These are phyloP conservation scores for Melinopterus prodromus DNA, from an alignment of 2,888 invertebrate species.

Conservation along the genomic window DNA sequence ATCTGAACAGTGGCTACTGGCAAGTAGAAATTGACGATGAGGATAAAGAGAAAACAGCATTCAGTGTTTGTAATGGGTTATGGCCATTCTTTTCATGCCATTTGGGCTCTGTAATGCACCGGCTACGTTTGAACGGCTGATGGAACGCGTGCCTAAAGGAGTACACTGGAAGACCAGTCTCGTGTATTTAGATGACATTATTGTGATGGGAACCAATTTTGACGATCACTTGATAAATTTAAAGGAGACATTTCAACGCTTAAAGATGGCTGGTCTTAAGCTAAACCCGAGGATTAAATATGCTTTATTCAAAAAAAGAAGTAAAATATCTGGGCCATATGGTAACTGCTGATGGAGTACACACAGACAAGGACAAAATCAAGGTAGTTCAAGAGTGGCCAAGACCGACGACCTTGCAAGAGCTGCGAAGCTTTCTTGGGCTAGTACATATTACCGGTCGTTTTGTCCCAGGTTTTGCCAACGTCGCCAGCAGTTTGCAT, in stretches of 20 bases:
- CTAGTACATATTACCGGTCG: background rate
- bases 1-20: too few relatives aligned
- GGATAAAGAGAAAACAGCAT: background rate
- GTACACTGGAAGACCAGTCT: conserved; percentile 41
- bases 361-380: background rate
- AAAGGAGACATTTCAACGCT: too few relatives aligned
- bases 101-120: conserved; percentile 37
- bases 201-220: too few relatives aligned
- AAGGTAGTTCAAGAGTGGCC: background rate
- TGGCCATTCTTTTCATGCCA: conserved; percentile 21
- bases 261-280: too few relatives aligned
- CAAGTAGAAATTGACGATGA: background rate
- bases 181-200: conserved; percentile 46
- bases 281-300: too few relatives aligned
- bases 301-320: conserved; percentile 38
- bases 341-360: conserved; percentile 25
- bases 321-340: conserved; percentile 40
- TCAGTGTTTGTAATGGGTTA: background rate
- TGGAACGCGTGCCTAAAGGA: conserved; percentile 43
- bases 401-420: background rate
- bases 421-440: background rate
- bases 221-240: too few relatives aligned
- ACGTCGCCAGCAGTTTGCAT: too few relatives aligned
- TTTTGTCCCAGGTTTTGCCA: too few relatives aligned
- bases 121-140: conserved; percentile 45